phyloP scores from a whole-genome alignment of 2,113 vertebrate genomes.

The Clupea harengus region DNA sequence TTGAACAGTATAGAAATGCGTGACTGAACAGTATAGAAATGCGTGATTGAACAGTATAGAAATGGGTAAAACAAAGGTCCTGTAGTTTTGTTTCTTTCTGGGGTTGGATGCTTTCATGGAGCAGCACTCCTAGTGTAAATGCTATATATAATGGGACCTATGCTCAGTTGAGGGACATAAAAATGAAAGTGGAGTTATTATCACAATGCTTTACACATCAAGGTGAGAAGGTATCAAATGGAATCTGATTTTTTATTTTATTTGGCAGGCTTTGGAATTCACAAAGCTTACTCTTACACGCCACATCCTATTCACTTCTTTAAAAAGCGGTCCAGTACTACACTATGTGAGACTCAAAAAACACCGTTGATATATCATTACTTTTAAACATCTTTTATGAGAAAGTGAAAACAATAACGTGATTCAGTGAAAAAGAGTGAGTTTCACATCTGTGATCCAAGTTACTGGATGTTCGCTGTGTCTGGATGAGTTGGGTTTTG shows the following conservation, averaged over 20 bases:
- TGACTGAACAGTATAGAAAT: conserved; percentile 63
- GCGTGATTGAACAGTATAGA: conserved; percentile 65
- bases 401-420: conserved; percentile 16
- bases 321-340: neutral
- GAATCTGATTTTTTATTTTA: neutral
- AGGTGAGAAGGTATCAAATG: neutral
- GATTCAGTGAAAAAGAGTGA: conserved; percentile 26
- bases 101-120: neutral
- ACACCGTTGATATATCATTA: neutral
- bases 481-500: conserved; percentile 55
- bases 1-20: conserved; percentile 69
- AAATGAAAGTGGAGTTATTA: neutral
- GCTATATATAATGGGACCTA: neutral
- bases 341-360: neutral
- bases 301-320: conserved; percentile 1
- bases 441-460: conserved; percentile 10
- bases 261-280: neutral
- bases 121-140: neutral
- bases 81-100: neutral
- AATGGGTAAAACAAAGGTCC: conserved; percentile 54
- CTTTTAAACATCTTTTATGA: neutral
- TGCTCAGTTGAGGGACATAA: neutral
- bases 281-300: neutral
- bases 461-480: conserved; percentile 43
- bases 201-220: neutral